Percentiles rank a stretch among this genome's conserved stretches.
Evolutionary conservation across 2,888 invertebrate genomes (phyloP).

Genomic region (Drosophila pseudotalamancana): DNA sequence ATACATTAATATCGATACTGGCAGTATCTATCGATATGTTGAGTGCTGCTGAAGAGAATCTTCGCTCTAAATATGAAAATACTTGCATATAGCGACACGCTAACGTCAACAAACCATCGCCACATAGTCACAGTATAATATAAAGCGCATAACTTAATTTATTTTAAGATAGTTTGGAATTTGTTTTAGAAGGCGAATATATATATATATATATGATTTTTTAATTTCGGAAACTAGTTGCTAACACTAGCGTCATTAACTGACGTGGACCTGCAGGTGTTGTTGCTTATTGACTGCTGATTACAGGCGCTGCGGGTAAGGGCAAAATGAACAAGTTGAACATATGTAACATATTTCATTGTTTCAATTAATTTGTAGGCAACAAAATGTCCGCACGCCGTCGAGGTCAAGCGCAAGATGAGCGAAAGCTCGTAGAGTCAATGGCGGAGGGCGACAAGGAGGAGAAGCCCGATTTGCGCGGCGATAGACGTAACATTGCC

Average conservation of each 20-base stretch:
- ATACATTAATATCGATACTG: slow-evolving; percentile 31
- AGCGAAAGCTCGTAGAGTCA: slow-evolving; percentile 21
- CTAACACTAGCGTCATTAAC: slow-evolving; percentile 23
- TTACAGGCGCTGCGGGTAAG: slow-evolving; percentile 35
- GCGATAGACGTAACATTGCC: slow-evolving; percentile 92
- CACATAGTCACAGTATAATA: slow-evolving; percentile 38
- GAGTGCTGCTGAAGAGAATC: slow-evolving; percentile 12
- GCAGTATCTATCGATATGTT: slow-evolving; percentile 14
- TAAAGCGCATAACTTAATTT: slow-evolving; percentile 6
- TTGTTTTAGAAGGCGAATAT: background rate
- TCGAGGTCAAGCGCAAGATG: slow-evolving; percentile 28
- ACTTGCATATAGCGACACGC: slow-evolving; percentile 32
- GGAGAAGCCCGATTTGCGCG: slow-evolving; percentile 86
- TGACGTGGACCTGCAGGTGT: slow-evolving; percentile 49
- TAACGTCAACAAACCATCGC: slow-evolving; percentile 53
- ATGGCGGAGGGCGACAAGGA: slow-evolving; percentile 51
- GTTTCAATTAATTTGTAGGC: background rate
- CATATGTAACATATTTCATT: slow-evolving; percentile 4
- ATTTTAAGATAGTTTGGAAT: background rate
- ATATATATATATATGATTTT: background rate
- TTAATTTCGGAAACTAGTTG: background rate
- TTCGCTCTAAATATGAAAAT: slow-evolving; percentile 40
- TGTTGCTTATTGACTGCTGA: slow-evolving; percentile 21
- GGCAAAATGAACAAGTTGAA: slow-evolving; percentile 1
- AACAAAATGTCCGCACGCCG: slow-evolving; percentile 46